Conservation (phyloP, 2,797 vertebrate genomes). For the Molossus molossus region DNA sequence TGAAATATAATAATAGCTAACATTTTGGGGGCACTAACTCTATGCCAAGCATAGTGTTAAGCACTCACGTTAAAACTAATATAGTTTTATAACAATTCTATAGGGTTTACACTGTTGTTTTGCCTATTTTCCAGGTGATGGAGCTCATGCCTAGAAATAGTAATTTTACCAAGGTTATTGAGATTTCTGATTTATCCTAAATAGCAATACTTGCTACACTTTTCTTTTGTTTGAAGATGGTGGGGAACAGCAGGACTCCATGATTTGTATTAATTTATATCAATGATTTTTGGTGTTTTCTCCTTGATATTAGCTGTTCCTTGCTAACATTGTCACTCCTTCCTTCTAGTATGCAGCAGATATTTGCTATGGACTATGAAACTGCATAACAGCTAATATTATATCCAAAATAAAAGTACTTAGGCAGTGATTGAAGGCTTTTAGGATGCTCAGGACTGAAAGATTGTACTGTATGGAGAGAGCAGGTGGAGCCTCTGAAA, state of each 20-base stretch:
- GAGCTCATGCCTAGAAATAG: neutral
- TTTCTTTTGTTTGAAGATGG: neutral
- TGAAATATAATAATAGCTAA: neutral
- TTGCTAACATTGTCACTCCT: neutral
- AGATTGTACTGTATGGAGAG: neutral
- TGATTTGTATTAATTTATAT: neutral
- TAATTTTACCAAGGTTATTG: neutral
- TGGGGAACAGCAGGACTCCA: neutral
- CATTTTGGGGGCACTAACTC: neutral
- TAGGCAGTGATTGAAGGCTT: neutral
- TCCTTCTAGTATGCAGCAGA: neutral
- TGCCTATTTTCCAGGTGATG: neutral
- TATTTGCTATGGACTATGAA: neutral
- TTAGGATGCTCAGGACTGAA: neutral
- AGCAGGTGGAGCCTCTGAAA: neutral
- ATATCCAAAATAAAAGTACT: constrained; percentile 42
- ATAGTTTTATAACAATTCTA: neutral
- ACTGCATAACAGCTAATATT: constrained; percentile 17
- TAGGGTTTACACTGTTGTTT: neutral
- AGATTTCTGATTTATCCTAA: constrained; percentile 52
- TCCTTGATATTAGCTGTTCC: constrained; percentile 21
- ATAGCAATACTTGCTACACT: neutral
- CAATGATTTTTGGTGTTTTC: neutral
- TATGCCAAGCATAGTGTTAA: neutral
- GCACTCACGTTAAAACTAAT: neutral